Base-by-base conservation (phyloP, 2,888 invertebrate species). In the Rhimphoctona megacephalus region DNA sequence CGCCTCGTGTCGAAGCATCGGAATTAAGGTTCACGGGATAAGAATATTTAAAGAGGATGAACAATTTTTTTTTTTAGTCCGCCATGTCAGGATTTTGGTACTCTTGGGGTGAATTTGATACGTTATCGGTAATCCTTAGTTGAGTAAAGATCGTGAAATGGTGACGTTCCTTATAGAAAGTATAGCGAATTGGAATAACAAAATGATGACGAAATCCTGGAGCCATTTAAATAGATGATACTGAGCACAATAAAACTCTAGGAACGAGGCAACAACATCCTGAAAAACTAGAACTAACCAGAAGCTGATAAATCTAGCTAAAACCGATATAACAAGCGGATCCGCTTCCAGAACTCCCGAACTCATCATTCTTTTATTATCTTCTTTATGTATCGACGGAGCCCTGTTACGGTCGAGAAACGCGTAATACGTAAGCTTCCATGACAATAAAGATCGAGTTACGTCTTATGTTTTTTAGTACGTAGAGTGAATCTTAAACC, bases 401-500 rank as follows among this genome's bases (percentile, higher is more conserved):
- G n/a, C 69, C 33, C 22, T 49, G 3, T 49, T 46, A 57, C 49
- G 39, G 30, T 25, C 73, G 19, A 33, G 22, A 79, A 25, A 64
- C 19, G 54, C 64, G 22, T 52, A 76, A 72, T 36, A 52, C 67
- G 25, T 54, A 70, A 36, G 22, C n/a, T 57, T 25, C 14, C 4
- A 39, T 30, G 52, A 33, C 39, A 67, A 25, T 67, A 8, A 36
- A 22, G 66, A 76, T 33, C 69, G 67, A 36, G 54, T 22, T 64
- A 54, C 52, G 64, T 22, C 43, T 81, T 66, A 49, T 66, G 70
- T 79, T 49, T 43, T 76, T 30, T 39, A 52, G 54, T 22, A 66
- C 72, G 72, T 67, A 33, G 72, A 77, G 70, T 43, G 54, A 81
- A 85, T 81, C 80, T 77, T 77, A 81, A 85, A 77, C 72, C 39